phyloP scores from a whole-genome alignment of 2,888 invertebrate species.

The Dromius quadrimaculatus region DNA sequence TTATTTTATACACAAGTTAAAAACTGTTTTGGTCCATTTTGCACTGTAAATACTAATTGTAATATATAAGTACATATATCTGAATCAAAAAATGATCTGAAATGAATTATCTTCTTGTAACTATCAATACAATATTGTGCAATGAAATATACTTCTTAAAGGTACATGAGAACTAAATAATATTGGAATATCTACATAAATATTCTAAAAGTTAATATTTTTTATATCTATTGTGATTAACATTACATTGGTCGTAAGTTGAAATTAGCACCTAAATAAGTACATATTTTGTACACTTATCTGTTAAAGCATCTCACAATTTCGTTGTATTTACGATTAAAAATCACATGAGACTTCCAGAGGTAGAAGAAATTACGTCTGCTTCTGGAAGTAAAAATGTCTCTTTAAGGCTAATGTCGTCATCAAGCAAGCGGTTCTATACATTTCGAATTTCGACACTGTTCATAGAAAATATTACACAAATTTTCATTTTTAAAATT shows the following conservation, averaged over 20 bases:
- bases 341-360: constrained; percentile 24
- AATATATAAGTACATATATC: constrained; percentile 4
- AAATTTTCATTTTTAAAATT: no score
- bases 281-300: constrained; percentile 18
- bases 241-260: constrained; percentile 25
- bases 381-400: constrained; percentile 14
- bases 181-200: constrained; percentile 11
- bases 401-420: constrained; percentile 11
- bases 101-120: constrained; percentile 6
- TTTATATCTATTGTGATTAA: constrained; percentile 6
- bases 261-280: constrained; percentile 25
- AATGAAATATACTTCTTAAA: constrained; percentile 11
- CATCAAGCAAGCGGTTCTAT: constrained; percentile 1
- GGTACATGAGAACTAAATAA: not conserved
- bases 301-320: constrained; percentile 14
- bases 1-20: constrained; percentile 18
- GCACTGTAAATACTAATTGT: constrained; percentile 9
- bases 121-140: constrained; percentile 15
- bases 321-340: constrained; percentile 21
- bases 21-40: constrained; percentile 19
- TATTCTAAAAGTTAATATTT: constrained; percentile 8
- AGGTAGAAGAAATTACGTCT: not conserved
- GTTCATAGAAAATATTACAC: not conserved
- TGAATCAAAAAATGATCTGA: constrained; percentile 6
- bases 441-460: constrained; percentile 12